Evolutionary conservation across 2,888 invertebrate genomes (phyloP), one percentile per base, ranked within the genome.

Genomic region (Nudaria mundana): DNA sequence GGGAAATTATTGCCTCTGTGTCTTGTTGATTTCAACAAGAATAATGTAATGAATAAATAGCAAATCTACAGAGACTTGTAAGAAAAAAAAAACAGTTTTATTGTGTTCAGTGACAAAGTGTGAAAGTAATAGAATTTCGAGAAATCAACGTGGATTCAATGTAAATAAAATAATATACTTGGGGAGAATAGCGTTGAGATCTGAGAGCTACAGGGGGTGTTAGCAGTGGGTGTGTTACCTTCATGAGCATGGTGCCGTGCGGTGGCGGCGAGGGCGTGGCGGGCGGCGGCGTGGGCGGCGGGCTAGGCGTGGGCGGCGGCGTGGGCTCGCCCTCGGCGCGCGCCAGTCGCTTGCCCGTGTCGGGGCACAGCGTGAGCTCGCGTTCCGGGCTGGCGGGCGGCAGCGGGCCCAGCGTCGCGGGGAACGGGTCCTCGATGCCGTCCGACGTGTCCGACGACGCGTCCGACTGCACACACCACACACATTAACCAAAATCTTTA

Each of bases 341-440:
- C 51, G 91, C 91, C 44, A 89, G 71, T 1, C 89, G 70, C 40
- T 63, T 59, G 7, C 87, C 87, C 5, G 80, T 57, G 24, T 34
- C 47, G 32, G 87, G 87, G 43, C 95, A 95, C 50, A 96, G 82
- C 30, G 94, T 93, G 37, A 94, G 91, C 37, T 92, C 92, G 42
- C 92, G 89, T 6, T 92, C 91, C 12, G 93, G 94, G 66, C 92
- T 92, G 8, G 91, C 79, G 28, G 91, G 72, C 44, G 90, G 90
- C 44, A 90, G 62, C 7, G 90, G 80, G 25, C 88, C 88, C 38
- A 85, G 74, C 20, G 71, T 68, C 7, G 71, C 69, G 12, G 92
- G 92, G 82, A 92, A 92, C 56, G 90, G 90, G 67, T 93, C 92
- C 53, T 90, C 89, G 47, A 92, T 70, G 50, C 93, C 93, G 71